Conservation (phyloP, 2,888 invertebrate genomes). For the Epistrophe grossulariae region DNA sequence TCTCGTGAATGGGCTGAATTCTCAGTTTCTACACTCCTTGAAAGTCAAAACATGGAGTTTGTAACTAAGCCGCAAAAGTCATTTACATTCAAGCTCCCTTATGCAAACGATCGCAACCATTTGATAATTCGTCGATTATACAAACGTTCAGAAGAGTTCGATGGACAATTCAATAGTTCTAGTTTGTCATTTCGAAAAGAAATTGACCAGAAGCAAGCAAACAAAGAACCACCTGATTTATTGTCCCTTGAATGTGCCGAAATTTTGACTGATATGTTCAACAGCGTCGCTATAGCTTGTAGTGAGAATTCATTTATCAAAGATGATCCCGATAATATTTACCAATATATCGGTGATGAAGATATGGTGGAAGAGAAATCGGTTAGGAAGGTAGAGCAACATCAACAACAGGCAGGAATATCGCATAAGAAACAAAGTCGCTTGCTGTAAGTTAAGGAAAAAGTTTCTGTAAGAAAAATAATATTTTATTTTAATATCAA, state of each 20-base stretch:
- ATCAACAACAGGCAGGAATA: slow-evolving; percentile 44
- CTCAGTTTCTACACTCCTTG: slow-evolving; percentile 81
- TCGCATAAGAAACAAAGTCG: slow-evolving; percentile 79
- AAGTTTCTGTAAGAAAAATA: background rate
- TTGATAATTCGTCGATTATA: slow-evolving; percentile 85
- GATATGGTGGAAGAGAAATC: slow-evolving; percentile 43
- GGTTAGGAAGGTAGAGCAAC: slow-evolving; percentile 53
- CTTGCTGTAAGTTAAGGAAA: slow-evolving; percentile 79
- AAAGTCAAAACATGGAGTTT: slow-evolving; percentile 14
- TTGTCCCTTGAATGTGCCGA: slow-evolving; percentile 81
- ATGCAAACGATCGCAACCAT: slow-evolving; percentile 85
- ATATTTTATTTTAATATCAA: slow-evolving; percentile 19
- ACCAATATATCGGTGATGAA: slow-evolving; percentile 76
- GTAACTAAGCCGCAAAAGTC: slow-evolving; percentile 77
- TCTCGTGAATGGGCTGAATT: slow-evolving; percentile 84
- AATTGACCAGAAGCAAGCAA: slow-evolving; percentile 54
- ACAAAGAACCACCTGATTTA: slow-evolving; percentile 40
- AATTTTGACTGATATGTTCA: slow-evolving; percentile 85
- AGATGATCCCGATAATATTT: slow-evolving; percentile 80
- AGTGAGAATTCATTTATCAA: slow-evolving; percentile 85
- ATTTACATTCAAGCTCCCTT: slow-evolving; percentile 86
- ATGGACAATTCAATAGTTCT: slow-evolving; percentile 77
- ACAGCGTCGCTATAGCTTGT: slow-evolving; percentile 86
- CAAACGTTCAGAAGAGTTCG: slow-evolving; percentile 81
- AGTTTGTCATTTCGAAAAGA: slow-evolving; percentile 79